Evolutionary conservation across 2,888 invertebrate genomes (phyloP), one percentile per base, ranked within the genome.

Genomic region (Ectemnius lituratus): DNA sequence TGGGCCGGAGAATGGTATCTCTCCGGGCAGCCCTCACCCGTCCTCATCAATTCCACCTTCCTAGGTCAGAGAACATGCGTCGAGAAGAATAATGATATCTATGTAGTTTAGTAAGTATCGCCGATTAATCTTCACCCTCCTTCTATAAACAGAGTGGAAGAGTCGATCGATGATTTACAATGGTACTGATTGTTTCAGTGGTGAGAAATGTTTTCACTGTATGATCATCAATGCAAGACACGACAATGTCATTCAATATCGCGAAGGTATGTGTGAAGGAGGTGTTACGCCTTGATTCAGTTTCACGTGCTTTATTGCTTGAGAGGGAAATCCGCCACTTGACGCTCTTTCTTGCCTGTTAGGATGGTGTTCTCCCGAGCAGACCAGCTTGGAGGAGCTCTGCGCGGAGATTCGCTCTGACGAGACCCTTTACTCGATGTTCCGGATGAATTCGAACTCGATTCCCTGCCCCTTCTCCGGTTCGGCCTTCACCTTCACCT

Each of bases 401-500:
- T 96, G 96, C 88, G 93, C 93, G 84, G 91, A 92, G 62, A 95
- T 96, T 83, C 93, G 93, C 20, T 94, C 96, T 0, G 96, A 96
- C 88, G 95, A 95, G 0, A 92, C 93, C 0, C 92, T 96, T 0
- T 94, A 93, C 91, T 95, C 95, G 79, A 95, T 96, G 94, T 96
- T 96, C 90, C 91, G 95, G 61, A 85, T 92, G 71, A 91, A 93
- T 81, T 94, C 95, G 0, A 92, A 93, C 75, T 95, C 96, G 0
- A 94, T 95, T 84, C 92, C 94, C 13, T 97, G 97, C 87, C 97
- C 97, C 2, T 97, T 97, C 91, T 93, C 93, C 80, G 94, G 95
- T n/a, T 92, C 93, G 52, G 96, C 97, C 0, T 97, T 96, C 91
- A 95, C 94, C 2, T 97, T 97, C 91, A 94, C 95, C 3, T 97